Evolutionary conservation across 1,140 invertebrate species (phyloP).

Genomic region (Listronotus oregonensis): DNA sequence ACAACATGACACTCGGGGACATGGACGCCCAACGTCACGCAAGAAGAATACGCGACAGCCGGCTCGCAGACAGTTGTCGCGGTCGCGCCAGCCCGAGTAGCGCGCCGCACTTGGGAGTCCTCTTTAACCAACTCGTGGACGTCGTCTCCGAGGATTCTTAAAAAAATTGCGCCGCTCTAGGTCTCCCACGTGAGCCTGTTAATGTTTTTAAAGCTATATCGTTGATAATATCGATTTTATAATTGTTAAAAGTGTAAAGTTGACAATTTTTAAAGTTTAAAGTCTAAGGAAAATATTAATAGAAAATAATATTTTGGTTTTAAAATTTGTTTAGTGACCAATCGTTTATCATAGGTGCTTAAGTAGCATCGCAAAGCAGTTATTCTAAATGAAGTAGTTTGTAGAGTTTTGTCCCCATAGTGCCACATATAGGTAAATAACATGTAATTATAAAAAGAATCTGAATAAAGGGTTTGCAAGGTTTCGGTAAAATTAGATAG

Average conservation of each 20-base stretch:
- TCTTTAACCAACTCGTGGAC: constrained; percentile 6
- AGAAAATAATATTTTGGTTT: constrained; percentile 16
- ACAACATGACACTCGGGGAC: constrained; percentile 18
- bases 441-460: too few species aligned
- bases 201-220: constrained; percentile 27
- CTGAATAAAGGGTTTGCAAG: too few species aligned
- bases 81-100: constrained; percentile 17
- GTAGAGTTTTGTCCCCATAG: constrained; percentile 12
- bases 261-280: constrained; percentile 9
- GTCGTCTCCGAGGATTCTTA: neutral
- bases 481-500: too few species aligned
- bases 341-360: constrained; percentile 27
- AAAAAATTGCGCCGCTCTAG: neutral
- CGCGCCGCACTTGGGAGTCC: constrained; percentile 22
- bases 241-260: constrained; percentile 11
- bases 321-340: constrained; percentile 22
- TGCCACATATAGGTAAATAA: too few species aligned
- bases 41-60: constrained; percentile 28
- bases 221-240: constrained; percentile 25
- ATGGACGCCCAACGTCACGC: constrained; percentile 27
- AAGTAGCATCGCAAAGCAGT: constrained; percentile 32
- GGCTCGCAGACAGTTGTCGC: constrained; percentile 25
- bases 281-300: neutral
- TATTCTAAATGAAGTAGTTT: constrained; percentile 36
- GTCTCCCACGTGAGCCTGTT: constrained; percentile 22